Evolutionary conservation across 1,140 invertebrate genomes (phyloP).

Genomic region (Bombus superbus): DNA sequence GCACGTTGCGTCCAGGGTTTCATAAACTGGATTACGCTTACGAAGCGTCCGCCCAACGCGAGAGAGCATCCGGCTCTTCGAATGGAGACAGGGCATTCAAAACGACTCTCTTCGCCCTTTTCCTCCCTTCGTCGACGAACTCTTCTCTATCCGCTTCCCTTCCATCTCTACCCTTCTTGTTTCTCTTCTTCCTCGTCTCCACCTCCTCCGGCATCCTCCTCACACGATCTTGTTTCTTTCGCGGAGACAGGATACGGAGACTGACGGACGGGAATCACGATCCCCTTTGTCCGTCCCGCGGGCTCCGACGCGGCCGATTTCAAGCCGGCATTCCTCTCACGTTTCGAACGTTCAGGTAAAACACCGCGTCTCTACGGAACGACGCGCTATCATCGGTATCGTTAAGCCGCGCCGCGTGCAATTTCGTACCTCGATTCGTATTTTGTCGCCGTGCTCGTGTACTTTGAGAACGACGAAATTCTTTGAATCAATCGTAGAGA

Average conservation of each 20-base stretch:
- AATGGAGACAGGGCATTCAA: constrained; percentile 74
- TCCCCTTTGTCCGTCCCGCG: constrained; percentile 68
- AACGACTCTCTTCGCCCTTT: constrained; percentile 54
- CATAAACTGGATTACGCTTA: constrained; percentile 77
- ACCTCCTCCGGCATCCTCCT: constrained; percentile 59
- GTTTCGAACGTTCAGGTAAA: constrained; percentile 66
- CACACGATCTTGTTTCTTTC: constrained; percentile 73
- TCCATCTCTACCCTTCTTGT: neutral
- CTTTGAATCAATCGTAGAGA: neutral
- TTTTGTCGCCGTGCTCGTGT: neutral
- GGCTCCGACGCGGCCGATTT: constrained; percentile 59
- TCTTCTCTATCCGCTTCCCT: constrained; percentile 31
- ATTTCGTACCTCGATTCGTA: constrained; percentile 23
- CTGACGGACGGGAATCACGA: constrained; percentile 69
- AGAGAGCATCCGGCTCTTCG: constrained; percentile 76
- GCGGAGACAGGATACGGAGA: constrained; percentile 68
- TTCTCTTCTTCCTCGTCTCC: neutral
- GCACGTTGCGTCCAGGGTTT: constrained; percentile 64
- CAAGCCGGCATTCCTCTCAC: constrained; percentile 63
- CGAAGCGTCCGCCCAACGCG: constrained; percentile 71
- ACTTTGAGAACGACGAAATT: neutral
- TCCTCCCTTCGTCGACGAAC: constrained; percentile 40
- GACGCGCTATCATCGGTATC: constrained; percentile 55
- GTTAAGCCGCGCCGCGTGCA: constrained; percentile 49
- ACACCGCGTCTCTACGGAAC: constrained; percentile 52